Evolutionary conservation across 53 echinoderm and acorn worm species (phyloP), one percentile per base, ranked within the genome.

Genomic region (Henricia sp.): DNA sequence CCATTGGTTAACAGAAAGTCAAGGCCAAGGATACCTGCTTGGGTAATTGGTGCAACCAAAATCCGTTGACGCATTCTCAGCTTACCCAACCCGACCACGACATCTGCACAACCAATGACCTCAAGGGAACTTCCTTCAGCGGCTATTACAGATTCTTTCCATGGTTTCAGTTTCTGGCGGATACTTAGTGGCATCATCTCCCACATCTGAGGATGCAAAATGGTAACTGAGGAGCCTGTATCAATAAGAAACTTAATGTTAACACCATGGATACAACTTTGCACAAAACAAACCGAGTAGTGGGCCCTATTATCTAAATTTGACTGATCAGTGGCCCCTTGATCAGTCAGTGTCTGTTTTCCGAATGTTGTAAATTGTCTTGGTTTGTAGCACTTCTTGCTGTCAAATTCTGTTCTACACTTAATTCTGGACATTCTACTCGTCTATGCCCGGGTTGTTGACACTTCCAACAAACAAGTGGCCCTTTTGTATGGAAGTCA

Each of bases 161-260:
- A 50, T 24, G 55, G 66, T 14, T 33, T 0, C 3, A 83, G 16
- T 2, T 25, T 83, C 25, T 67, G 55, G 0, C 67, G 44, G 17
- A 83, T 23, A 33, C 39, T 46, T 68, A 28, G 28, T n/a, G 83
- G 83, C 51, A 83, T 39, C 28, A 52, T 23, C 16, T 83, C 53
- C 68, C 69, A 83, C n/a, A 68, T 68, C 16, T 68, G 67, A 9
- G 83, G 67, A 35, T 83, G 83, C 5, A 83, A 63, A 52, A 83
- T 68, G 69, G 82, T 51, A 17, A 66, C 52, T 13, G 82, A 82
- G 21, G 83, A 83, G 9, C 83, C 83, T 27, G 83, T 83, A 68
- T 83, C 83, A 28, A 62, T 19, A 4, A 77, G 55, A 56, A 52
- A 53, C 56, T 74, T 74, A 4, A 74, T 24, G n/a, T 74, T 53